Base-by-base conservation (phyloP, 2,113 vertebrate genomes). In the Callionymus lyra region DNA sequence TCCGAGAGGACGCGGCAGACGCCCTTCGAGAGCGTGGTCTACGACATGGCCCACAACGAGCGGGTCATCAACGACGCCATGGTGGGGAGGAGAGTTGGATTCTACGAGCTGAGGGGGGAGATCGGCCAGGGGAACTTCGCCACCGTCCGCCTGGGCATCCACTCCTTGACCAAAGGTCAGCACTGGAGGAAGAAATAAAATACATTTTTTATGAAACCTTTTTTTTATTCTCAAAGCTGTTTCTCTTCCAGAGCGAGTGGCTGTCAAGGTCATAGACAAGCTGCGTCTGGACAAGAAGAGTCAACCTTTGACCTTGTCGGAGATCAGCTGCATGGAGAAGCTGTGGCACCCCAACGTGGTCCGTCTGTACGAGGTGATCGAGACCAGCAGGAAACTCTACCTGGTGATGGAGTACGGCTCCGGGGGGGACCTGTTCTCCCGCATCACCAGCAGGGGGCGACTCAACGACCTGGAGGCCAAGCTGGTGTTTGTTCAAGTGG, bases 391-490 rank as follows among this genome's bases (percentile, higher is more conserved):
- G 49, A 76, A 65, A 37, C 35, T 85, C 15, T 80, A 87, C 48
- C 59, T 88, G 46, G 76, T 80, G 32, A 85, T 85, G 84, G 87
- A 88, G 70, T 88, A 87, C 0, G 87, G 83, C 47, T 84, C 68
- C 6, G 70, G 83, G 2, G 87, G 87, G 41, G 85, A 88, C 46
- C 80, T 88, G 34, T 88, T 83, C 70, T 80, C 81, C 12, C 48
- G 74, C 21, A 59, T 88, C 63, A 77, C 68, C 70, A 82, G 41
- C 40, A 82, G 76, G 31, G 86, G 87, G 45, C 79, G 68, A 12
- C 71, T 88, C 1, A 65, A 68, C 1, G 78, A 88, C 41, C 37
- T 77, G 44, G 84, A 88, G 37, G 56, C 76, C 45, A 87, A 84
- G 45, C 53, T 82, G 46, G 57, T 83, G 21, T 88, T 88, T 43